Conservation (phyloP, 2,797 vertebrate species). For the Sylvilagus floridanus region DNA sequence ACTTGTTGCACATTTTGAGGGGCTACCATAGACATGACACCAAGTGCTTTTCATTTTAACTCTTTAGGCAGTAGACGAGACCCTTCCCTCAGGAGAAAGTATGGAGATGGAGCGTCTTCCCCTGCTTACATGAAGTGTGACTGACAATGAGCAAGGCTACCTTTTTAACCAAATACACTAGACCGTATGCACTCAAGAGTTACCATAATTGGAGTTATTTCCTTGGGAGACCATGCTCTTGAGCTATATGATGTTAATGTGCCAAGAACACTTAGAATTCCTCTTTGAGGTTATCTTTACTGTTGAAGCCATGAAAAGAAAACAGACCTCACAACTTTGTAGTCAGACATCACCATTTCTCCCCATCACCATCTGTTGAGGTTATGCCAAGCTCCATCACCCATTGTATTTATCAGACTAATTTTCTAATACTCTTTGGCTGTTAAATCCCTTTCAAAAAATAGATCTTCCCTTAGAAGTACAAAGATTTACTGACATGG, state of each 20-base stretch:
- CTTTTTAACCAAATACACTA: slow-evolving; percentile 59
- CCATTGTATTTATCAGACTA: slow-evolving; percentile 33
- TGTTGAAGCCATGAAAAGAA: slow-evolving; percentile 35
- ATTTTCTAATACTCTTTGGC: slow-evolving; percentile 28
- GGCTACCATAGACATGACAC: slow-evolving; percentile 2
- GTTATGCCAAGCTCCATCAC: not conserved
- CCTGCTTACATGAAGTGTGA: not conserved
- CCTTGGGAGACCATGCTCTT: slow-evolving; percentile 14
- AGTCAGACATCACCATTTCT: not conserved
- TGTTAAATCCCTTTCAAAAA: slow-evolving; percentile 47
- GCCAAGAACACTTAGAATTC: slow-evolving; percentile 42
- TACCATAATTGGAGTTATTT: not conserved
- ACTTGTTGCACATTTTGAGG: slow-evolving; percentile 13
- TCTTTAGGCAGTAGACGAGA: slow-evolving; percentile 55
- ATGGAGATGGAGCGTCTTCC: not conserved
- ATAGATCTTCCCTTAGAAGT: slow-evolving; percentile 10
- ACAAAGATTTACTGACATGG: slow-evolving; percentile 46
- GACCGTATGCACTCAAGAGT: slow-evolving; percentile 4
- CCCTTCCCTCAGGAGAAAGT: slow-evolving; percentile 25
- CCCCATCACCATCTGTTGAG: not conserved
- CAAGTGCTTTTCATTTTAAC: slow-evolving; percentile 71
- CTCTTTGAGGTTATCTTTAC: slow-evolving; percentile 27
- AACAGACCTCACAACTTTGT: slow-evolving; percentile 44
- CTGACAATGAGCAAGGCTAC: slow-evolving; percentile 29
- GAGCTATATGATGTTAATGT: slow-evolving; percentile 41